A percentile compares a stretch with the other conserved stretches of the same genome.
These are phyloP conservation scores for Strix aluco DNA, from an alignment of 2,113 vertebrate species.

Conservation along the genomic window DNA sequence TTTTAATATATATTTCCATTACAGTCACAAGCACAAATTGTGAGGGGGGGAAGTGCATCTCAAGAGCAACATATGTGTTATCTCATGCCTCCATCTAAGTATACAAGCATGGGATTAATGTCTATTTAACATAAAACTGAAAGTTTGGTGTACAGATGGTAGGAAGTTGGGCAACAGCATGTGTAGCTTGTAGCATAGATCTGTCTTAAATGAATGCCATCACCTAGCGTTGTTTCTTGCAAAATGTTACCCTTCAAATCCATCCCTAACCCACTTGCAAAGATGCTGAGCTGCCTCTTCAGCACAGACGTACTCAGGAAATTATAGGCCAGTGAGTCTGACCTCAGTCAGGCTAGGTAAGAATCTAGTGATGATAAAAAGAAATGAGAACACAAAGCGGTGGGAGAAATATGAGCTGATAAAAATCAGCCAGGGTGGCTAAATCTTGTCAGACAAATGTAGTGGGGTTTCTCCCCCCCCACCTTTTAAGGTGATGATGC, in stretches of 20 bases:
- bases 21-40: slow-evolving; percentile 13
- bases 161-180: slow-evolving; percentile 23
- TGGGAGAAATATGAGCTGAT: neutral
- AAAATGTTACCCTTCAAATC: neutral
- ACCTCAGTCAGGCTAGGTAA: neutral
- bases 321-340: neutral
- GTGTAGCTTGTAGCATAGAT: neutral
- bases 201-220: neutral
- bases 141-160: slow-evolving; percentile 29
- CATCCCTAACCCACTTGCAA: neutral
- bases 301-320: neutral
- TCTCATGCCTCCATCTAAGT: slow-evolving; percentile 14
- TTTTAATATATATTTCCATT: slow-evolving; percentile 18
- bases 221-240: neutral
- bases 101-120: neutral
- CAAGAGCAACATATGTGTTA: slow-evolving; percentile 20
- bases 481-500: neutral
- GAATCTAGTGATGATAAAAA: neutral
- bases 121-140: neutral
- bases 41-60: slow-evolving; percentile 3
- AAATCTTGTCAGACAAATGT: neutral
- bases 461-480: neutral
- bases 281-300: neutral
- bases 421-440: neutral
- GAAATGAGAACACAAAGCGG: neutral